phyloP scores from a whole-genome alignment of 2,888 invertebrate species.

The Hirtodrosophila duncani region DNA sequence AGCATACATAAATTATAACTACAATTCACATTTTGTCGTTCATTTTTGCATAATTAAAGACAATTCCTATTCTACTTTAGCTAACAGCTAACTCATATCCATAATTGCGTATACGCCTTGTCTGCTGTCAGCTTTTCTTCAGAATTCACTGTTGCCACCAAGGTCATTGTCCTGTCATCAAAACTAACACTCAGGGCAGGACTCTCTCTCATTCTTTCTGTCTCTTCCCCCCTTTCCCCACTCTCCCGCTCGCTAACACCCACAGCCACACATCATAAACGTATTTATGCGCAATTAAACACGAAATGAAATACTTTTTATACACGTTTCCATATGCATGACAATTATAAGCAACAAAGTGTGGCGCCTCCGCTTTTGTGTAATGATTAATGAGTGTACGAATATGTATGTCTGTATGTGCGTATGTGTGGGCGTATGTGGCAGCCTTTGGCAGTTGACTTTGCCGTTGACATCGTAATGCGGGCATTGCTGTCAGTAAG shows the following conservation, averaged over 20 bases:
- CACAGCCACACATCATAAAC: conserved; percentile 16
- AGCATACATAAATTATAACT: too few relatives aligned
- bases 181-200: too few relatives aligned
- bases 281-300: conserved; percentile 56
- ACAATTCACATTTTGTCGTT: too few relatives aligned
- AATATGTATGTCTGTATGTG: conserved; percentile 5
- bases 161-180: too few relatives aligned
- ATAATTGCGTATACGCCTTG: conserved; percentile 2
- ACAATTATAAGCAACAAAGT: conserved; percentile 54
- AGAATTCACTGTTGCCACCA: not conserved
- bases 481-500: conserved; percentile 52
- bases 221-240: too few relatives aligned
- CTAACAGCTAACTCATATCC: not conserved
- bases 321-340: conserved; percentile 39
- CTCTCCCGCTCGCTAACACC: not conserved
- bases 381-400: conserved; percentile 57
- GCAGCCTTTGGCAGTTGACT: conserved; percentile 44
- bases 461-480: conserved; percentile 67
- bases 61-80: too few relatives aligned
- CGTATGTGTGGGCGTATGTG: conserved; percentile 5
- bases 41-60: too few relatives aligned
- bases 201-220: too few relatives aligned
- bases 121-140: conserved; percentile 1
- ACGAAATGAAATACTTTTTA: conserved; percentile 47
- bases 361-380: conserved; percentile 33